A percentile compares a stretch with the other conserved stretches of the same genome.
These are phyloP conservation scores for Colletes collaris DNA, from an alignment of 2,888 invertebrate genomes.

Conservation along the genomic window DNA sequence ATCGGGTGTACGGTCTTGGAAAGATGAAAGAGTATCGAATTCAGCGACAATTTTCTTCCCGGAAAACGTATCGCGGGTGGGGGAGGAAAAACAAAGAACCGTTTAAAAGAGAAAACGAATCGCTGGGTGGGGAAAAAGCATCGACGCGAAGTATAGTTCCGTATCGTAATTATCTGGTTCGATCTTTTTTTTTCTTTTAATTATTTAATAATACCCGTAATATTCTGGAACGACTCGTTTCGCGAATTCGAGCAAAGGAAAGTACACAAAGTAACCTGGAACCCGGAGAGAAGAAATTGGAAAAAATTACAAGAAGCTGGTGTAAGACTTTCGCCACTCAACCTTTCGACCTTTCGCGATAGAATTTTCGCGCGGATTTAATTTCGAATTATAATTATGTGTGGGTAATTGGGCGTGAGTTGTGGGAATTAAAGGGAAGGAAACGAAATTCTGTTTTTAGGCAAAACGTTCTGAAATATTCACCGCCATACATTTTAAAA, in stretches of 20 bases:
- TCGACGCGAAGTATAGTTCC: not conserved
- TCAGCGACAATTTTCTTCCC: slow-evolving; percentile 1
- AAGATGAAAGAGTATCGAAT: not conserved
- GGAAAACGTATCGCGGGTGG: not conserved
- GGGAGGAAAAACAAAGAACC: not conserved
- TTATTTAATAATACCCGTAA: slow-evolving; percentile 30
- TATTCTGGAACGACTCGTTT: slow-evolving; percentile 20
- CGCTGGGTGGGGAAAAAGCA: not conserved
- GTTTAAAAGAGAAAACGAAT: slow-evolving; percentile 2
- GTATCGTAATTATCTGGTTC: not conserved
- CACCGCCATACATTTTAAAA: too few relatives aligned
- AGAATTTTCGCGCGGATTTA: slow-evolving; percentile 5
- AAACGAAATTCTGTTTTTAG: slow-evolving; percentile 3
- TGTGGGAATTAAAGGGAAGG: not conserved
- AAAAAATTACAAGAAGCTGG: too few relatives aligned
- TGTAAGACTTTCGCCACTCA: slow-evolving; percentile 23
- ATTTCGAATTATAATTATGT: slow-evolving; percentile 9
- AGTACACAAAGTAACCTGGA: not conserved
- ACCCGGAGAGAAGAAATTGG: not conserved
- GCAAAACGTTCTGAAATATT: not conserved
- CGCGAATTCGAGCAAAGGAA: not conserved
- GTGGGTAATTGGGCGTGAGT: not conserved
- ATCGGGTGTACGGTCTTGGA: slow-evolving; percentile 1
- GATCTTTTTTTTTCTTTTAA: slow-evolving; percentile 1
- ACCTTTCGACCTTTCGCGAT: slow-evolving; percentile 46